A percentile compares a stretch with the other conserved stretches of the same genome.
Evolutionary conservation across 2,113 vertebrate species (phyloP).

Genomic region (Nansenia antarctica): DNA sequence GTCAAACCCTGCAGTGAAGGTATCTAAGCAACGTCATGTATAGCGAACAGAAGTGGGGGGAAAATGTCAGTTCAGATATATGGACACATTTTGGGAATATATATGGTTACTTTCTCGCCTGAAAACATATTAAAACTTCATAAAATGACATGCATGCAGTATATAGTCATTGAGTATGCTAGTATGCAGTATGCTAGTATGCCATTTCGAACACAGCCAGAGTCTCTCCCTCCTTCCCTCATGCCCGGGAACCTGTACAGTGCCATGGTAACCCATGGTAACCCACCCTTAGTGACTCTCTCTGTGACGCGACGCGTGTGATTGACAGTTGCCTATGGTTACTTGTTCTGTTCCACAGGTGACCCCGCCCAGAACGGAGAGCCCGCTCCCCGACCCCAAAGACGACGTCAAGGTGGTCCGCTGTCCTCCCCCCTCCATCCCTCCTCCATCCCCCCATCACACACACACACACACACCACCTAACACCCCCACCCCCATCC

Average conservation of each 20-base stretch:
- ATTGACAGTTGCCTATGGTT: slow-evolving; percentile 82
- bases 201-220: no score
- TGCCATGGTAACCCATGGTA: slow-evolving; percentile 18
- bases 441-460: slow-evolving; percentile 44
- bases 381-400: slow-evolving; percentile 80
- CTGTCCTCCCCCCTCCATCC: slow-evolving; percentile 40
- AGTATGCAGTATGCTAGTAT: no score
- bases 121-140: no score
- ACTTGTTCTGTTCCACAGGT: slow-evolving; percentile 87
- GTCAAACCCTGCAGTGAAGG: no score
- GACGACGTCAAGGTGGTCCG: slow-evolving; percentile 89
- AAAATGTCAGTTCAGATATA: no score
- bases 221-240: background rate
- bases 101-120: no score
- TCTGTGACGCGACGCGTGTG: slow-evolving; percentile 37
- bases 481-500: background rate
- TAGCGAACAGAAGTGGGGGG: no score
- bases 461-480: no score
- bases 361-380: slow-evolving; percentile 77
- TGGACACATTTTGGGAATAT: no score
- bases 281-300: background rate
- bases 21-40: no score
- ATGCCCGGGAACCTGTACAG: background rate
- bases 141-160: no score
- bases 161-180: no score